phyloP scores from a whole-genome alignment of 2,797 vertebrate species.

The Orientallactaga sibirica region DNA sequence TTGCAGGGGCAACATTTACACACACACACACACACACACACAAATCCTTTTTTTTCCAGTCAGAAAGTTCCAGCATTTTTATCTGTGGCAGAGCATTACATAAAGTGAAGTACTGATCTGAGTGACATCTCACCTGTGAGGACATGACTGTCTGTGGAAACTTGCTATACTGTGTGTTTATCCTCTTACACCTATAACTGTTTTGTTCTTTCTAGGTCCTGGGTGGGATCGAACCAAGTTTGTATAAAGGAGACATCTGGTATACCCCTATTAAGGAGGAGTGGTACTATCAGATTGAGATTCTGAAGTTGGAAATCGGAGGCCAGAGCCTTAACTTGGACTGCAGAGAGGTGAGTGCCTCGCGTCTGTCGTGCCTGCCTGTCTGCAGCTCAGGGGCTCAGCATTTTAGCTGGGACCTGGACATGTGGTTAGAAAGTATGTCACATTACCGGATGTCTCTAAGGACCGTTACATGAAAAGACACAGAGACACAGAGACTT shows the following conservation, averaged over 20 bases:
- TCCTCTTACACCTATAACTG: not conserved
- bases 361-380: not conserved
- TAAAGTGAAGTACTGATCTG: rapidly evolving
- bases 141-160: not conserved
- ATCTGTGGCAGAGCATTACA: not conserved
- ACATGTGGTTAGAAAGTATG: not conserved
- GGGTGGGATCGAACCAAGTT: slow-evolving; percentile 94
- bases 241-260: slow-evolving; percentile 95
- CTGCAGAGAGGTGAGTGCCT: slow-evolving; percentile 92
- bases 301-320: slow-evolving; percentile 96
- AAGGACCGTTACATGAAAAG: not conserved
- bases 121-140: too few species aligned
- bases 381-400: not conserved
- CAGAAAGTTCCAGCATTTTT: not conserved
- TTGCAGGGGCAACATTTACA: too few species aligned
- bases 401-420: not conserved
- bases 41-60: too few species aligned
- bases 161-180: rapidly evolving
- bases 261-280: slow-evolving; percentile 96
- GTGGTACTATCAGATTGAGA: slow-evolving; percentile 99
- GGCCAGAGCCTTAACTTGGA: slow-evolving; percentile 94
- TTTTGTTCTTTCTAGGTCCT: slow-evolving; percentile 90
- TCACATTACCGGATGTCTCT: not conserved
- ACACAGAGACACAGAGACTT: not conserved
- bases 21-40: too few species aligned